Base-by-base conservation (phyloP, 2,888 invertebrate species). In the Gymnosoma rotundatum region DNA sequence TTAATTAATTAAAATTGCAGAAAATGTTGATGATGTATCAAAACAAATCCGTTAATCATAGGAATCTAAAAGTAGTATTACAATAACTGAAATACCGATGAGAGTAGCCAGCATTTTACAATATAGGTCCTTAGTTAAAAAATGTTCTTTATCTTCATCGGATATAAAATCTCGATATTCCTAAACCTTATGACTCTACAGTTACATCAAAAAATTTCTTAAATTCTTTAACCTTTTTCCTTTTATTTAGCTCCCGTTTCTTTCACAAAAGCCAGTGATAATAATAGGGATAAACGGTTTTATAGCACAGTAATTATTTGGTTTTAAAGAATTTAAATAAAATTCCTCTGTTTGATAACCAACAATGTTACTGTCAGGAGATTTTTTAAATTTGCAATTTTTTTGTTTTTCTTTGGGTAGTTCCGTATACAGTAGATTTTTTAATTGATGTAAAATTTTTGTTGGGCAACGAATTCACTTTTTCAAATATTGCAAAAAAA, bases 121-220 rank as follows among this genome's bases (percentile, higher is more conserved):
- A 45, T 63, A 79, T 54, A 64, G 21, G 14, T 25, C 38, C 21
- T 56, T 36, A 12, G 54, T 20, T 56, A 42, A 10, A 64, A 56
- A 60, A 42, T 32, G 14, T 63, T 64, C 64, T 38, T 74, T 42
- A 14, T 64, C 21, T 45, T 21, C 1, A 10, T 50, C 18, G 50
- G 5, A 18, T 18, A 25, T 25, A 50, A 45, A 14, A 50, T 64
- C 25, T 2, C 61, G 42, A 21, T 6, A 74, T 74, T 54, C 64
- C 64, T 14, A 64, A 25, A 16, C n/a, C 25, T 16, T 25, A 64
- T 52, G 66, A 67, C 18, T 50, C 52, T 36, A 75, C 64, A 56
- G 64, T 64, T 9, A 18, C 56, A 36, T 74, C 74, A 73, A 74
- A 74, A 54, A 63, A 45, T 74, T 45, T 64, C 64, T 61, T 16